phyloP scores from a whole-genome alignment of 1,140 invertebrate genomes.

The Drosophila pachea region DNA sequence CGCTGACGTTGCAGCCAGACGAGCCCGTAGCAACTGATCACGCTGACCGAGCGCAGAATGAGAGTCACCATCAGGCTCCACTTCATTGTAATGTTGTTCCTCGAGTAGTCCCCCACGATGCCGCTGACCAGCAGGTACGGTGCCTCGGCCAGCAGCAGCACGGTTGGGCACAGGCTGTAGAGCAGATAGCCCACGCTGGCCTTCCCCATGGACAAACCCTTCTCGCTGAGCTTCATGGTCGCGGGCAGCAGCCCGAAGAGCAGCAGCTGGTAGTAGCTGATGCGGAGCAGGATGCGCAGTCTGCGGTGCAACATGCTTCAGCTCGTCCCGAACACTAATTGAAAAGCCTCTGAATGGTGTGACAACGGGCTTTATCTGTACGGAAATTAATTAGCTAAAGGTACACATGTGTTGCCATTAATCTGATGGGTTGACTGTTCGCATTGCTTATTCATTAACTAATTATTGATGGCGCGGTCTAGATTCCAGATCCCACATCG shows the following conservation, averaged over 20 bases:
- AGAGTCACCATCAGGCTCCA: constrained; percentile 20
- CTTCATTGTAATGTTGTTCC: constrained; percentile 48
- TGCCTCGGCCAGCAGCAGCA: constrained; percentile 12
- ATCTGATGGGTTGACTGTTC: constrained; percentile 2
- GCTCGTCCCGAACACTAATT: not conserved
- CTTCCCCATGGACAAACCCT: not conserved
- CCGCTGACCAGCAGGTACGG: constrained; percentile 22
- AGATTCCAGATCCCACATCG: too few species aligned
- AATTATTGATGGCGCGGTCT: too few species aligned
- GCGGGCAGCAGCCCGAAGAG: constrained; percentile 47
- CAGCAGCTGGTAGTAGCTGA: constrained; percentile 43
- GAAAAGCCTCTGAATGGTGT: not conserved
- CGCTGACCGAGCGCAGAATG: not conserved
- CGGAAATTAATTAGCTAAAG: constrained; percentile 30
- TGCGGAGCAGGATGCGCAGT: constrained; percentile 22
- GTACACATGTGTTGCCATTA: not conserved
- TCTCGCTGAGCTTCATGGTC: constrained; percentile 7
- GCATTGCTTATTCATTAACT: not conserved
- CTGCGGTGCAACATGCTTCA: constrained; percentile 51
- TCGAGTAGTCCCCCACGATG: constrained; percentile 37
- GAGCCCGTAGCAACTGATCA: constrained; percentile 29
- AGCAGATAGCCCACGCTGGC: constrained; percentile 28
- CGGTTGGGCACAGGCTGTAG: constrained; percentile 31
- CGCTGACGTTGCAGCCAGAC: constrained; percentile 42
- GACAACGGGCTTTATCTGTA: not conserved